Evolutionary conservation across 2,797 vertebrate species (phyloP).

Genomic region (Tokudaia muenninki): DNA sequence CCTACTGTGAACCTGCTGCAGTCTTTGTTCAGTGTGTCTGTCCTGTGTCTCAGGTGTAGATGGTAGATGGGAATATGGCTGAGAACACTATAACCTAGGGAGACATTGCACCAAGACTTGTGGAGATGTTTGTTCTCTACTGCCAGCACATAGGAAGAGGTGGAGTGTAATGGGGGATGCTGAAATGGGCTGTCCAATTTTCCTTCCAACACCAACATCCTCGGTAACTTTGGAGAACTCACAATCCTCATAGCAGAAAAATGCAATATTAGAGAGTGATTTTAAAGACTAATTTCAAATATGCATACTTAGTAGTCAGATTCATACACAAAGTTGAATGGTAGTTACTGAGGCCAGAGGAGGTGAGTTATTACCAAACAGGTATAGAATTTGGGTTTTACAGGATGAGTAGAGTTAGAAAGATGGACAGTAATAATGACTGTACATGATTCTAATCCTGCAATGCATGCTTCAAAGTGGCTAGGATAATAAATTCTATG

Average conservation of each 20-base stretch:
- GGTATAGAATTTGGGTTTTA: background rate
- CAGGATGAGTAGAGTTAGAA: background rate
- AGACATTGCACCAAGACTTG: background rate
- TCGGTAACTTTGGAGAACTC: constrained; percentile 14
- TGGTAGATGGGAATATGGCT: background rate
- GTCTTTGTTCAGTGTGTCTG: constrained; percentile 26
- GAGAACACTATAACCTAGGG: background rate
- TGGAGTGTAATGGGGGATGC: background rate
- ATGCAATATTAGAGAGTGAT: background rate
- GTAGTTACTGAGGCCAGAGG: background rate
- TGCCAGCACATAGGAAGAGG: no score
- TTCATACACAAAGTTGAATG: background rate
- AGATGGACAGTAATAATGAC: background rate
- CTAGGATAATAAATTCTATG: background rate
- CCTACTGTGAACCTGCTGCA: background rate
- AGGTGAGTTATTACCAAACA: background rate
- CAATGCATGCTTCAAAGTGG: background rate
- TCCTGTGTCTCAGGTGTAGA: background rate
- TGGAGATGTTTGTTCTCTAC: background rate
- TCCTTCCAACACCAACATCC: background rate
- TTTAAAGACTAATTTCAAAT: constrained; percentile 51
- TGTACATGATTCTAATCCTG: background rate
- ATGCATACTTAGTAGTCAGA: constrained; percentile 2
- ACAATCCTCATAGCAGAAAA: constrained; percentile 8
- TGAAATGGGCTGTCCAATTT: background rate